Evolutionary conservation across 2,113 vertebrate species (phyloP).

Genomic region (Eudyptes chrysolophus): DNA sequence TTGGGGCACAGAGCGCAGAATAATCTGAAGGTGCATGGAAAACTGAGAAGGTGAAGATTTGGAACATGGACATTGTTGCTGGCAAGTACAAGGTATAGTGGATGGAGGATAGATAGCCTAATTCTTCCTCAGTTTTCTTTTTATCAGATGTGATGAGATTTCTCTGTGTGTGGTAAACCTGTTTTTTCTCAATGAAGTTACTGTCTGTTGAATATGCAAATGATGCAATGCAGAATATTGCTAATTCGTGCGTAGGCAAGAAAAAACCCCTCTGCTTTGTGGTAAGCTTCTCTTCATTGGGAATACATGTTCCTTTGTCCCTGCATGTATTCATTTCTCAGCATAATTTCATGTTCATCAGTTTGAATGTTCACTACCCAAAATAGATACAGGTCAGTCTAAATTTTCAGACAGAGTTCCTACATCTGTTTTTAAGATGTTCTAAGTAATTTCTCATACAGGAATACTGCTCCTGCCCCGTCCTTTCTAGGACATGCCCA

Average conservation of each 20-base stretch:
- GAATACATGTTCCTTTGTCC: neutral
- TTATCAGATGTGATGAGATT: slow-evolving; percentile 13
- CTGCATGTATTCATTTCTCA: neutral
- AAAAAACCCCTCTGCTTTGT: neutral
- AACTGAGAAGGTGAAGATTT: neutral
- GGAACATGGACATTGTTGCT: neutral
- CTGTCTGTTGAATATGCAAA: slow-evolving; percentile 38
- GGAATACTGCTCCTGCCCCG: neutral
- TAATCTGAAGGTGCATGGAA: neutral
- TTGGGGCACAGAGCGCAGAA: neutral
- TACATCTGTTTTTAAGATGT: neutral
- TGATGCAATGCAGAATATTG: slow-evolving; percentile 3
- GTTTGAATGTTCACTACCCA: neutral
- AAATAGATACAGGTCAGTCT: neutral
- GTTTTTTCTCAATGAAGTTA: slow-evolving; percentile 14
- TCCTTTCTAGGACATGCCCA: neutral
- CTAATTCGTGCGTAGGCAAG: neutral
- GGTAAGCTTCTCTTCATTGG: neutral
- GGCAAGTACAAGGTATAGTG: neutral
- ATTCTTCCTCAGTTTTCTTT: neutral
- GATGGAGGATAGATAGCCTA: neutral
- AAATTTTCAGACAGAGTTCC: neutral
- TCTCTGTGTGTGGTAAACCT: slow-evolving; percentile 1
- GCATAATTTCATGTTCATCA: neutral
- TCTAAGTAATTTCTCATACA: neutral